These are phyloP conservation scores for Ctenochaetus hawaiiensis DNA, from an alignment of 2,797 vertebrate genomes.

Conservation along the genomic window DNA sequence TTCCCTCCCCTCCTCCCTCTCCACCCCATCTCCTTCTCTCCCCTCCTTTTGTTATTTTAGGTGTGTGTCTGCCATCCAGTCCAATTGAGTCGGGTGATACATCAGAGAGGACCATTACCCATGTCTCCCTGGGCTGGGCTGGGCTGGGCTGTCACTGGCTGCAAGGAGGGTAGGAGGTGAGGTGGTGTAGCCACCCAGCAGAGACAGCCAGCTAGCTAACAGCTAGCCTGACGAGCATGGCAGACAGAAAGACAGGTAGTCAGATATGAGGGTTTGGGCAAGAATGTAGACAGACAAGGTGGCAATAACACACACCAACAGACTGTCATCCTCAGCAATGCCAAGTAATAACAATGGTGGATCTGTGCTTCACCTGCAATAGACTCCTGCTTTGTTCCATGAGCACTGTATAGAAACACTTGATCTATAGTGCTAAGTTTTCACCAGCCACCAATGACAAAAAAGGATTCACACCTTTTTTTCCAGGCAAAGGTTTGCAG, in stretches of 20 bases:
- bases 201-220: constrained; percentile 70
- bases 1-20: constrained; percentile 65
- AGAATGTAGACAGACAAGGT: constrained; percentile 55
- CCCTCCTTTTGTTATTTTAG: constrained; percentile 86
- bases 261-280: constrained; percentile 33
- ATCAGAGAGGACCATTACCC: constrained; percentile 85
- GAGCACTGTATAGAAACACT: constrained; percentile 9
- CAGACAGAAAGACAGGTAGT: constrained; percentile 47
- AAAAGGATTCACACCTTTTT: constrained; percentile 4
- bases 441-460: constrained; percentile 18
- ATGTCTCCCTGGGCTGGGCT: constrained; percentile 77
- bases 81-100: constrained; percentile 84
- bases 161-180: constrained; percentile 67
- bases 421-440: constrained; percentile 33
- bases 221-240: constrained; percentile 48
- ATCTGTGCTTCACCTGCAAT: constrained; percentile 23
- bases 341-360: constrained; percentile 36
- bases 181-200: constrained; percentile 76
- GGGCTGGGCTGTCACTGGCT: constrained; percentile 76
- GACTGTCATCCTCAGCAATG: constrained; percentile 36
- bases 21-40: constrained; percentile 63
- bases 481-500: neutral
- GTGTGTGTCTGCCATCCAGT: constrained; percentile 83
- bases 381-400: constrained; percentile 13
- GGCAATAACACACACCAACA: constrained; percentile 41